A percentile compares a stretch with the other conserved stretches of the same genome.
Evolutionary conservation across 2,797 vertebrate genomes (phyloP).

Genomic region (Lepilemur septentrionalis): DNA sequence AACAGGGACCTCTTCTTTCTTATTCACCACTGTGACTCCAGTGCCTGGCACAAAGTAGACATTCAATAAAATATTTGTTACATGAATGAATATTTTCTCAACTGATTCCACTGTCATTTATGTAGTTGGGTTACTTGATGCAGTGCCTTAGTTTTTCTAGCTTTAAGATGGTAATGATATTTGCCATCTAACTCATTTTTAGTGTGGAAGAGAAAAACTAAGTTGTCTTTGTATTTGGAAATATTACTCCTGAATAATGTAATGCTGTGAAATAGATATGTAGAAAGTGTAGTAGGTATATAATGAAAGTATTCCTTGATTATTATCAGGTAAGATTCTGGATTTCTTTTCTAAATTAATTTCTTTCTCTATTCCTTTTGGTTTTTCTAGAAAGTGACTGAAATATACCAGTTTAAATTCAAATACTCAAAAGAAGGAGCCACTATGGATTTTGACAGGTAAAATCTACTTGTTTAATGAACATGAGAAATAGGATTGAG

Average conservation of each 20-base stretch:
- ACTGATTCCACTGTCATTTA: neutral
- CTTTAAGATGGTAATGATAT: constrained; percentile 4
- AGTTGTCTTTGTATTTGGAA: constrained; percentile 38
- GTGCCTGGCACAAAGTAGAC: constrained; percentile 11
- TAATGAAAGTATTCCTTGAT: neutral
- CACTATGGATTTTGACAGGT: constrained; percentile 87
- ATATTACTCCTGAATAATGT: constrained; percentile 31
- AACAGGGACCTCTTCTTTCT: neutral
- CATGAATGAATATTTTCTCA: neutral
- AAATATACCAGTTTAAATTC: constrained; percentile 88
- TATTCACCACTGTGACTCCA: neutral
- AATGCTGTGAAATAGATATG: neutral
- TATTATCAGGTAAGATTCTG: constrained; percentile 29
- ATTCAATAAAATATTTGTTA: constrained; percentile 13
- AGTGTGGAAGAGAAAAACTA: neutral
- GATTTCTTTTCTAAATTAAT: constrained; percentile 57
- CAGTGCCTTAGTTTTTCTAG: constrained; percentile 8
- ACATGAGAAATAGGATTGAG: neutral
- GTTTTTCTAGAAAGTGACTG: constrained; percentile 83
- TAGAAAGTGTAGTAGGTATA: neutral
- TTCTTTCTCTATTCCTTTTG: constrained; percentile 63
- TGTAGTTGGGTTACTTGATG: neutral
- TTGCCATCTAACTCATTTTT: constrained; percentile 30
- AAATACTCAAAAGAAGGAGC: constrained; percentile 82
- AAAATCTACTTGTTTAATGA: constrained; percentile 66